Base-by-base conservation (phyloP, 2,888 invertebrate genomes). In the Salticus scenicus region DNA sequence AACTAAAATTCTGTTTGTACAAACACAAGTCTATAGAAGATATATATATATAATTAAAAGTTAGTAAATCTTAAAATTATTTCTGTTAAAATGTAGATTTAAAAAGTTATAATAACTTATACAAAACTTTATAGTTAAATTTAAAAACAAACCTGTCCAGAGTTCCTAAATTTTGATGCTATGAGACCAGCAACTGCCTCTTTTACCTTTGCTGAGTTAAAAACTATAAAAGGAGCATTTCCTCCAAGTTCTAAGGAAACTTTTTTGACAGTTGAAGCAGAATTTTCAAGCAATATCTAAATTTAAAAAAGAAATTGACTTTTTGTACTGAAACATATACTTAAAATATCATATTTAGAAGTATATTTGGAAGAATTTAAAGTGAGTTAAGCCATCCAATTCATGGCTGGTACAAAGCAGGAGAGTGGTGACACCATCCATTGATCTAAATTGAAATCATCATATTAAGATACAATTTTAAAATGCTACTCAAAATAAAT, bases 211-310 rank as follows among this genome's bases (percentile, higher is more conserved):
- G 99, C 99, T 87, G 95, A 95, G 81, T 97, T 94, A 90, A 99
- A 99, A 7, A 99, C 97, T 89, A 99, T 97, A 90, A 98, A 98
- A 0, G 99, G 98, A 0, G 99, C 99, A 93, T 99, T 99, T 8
- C 99, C 99, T 42, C 99, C 99, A 74, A 99, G 92, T 91, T 99
- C 99, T 87, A 99, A 92, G n/a, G 95, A 94, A 5, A 98, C 93
- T 87, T 96, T 93, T 91, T 99, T 99, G 71, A 99, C 94, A 0
- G 96, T 96, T 64, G 94, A 93, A 0, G 98, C 95, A 89, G 96
- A 96, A 90, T 97, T 96, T 67, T 94, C 92, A 91, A 97, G 96
- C 27, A 94, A 90, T 72, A 92, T 89, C 92, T 93, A 69, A 89
- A 88, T 64, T 73, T 74, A 27, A 82, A 69, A 47, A 47, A 24